phyloP scores from a whole-genome alignment of 2,888 invertebrate genomes.

The Mylabris sibirica region DNA sequence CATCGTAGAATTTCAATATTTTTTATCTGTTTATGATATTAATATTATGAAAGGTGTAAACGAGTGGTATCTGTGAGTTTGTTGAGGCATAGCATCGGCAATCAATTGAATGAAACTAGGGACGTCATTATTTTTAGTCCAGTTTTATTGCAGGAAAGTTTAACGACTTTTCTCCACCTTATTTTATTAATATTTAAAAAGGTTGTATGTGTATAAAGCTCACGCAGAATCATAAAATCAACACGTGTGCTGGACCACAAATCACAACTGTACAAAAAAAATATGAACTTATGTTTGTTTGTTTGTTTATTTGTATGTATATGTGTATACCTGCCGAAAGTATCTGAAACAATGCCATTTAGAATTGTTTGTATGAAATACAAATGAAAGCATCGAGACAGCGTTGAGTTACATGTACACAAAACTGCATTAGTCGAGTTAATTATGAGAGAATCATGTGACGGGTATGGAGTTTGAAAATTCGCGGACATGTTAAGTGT shows the following conservation, averaged over 20 bases:
- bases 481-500: slow-evolving; percentile 56
- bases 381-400: slow-evolving; percentile 33
- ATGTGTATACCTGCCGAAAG: slow-evolving; percentile 14
- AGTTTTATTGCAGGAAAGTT: slow-evolving; percentile 30
- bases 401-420: slow-evolving; percentile 31
- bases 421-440: slow-evolving; percentile 38
- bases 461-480: slow-evolving; percentile 48
- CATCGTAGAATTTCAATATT: no score
- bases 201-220: slow-evolving; percentile 31
- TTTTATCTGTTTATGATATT: not conserved
- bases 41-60: not conserved
- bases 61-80: not conserved
- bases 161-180: slow-evolving; percentile 34
- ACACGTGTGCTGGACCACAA: slow-evolving; percentile 33
- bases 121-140: slow-evolving; percentile 18
- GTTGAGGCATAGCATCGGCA: not conserved
- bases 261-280: slow-evolving; percentile 26
- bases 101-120: slow-evolving; percentile 12
- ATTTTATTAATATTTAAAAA: slow-evolving; percentile 35
- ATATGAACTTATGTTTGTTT: not conserved
- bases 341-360: slow-evolving; percentile 30
- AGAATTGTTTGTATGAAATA: slow-evolving; percentile 34
- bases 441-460: slow-evolving; percentile 36
- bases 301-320: not conserved
- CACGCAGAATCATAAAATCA: slow-evolving; percentile 35